Percentiles rank a stretch among this genome's conserved stretches.
phyloP scores from a whole-genome alignment of 2,888 invertebrate genomes.

The Erebia aethiops region DNA sequence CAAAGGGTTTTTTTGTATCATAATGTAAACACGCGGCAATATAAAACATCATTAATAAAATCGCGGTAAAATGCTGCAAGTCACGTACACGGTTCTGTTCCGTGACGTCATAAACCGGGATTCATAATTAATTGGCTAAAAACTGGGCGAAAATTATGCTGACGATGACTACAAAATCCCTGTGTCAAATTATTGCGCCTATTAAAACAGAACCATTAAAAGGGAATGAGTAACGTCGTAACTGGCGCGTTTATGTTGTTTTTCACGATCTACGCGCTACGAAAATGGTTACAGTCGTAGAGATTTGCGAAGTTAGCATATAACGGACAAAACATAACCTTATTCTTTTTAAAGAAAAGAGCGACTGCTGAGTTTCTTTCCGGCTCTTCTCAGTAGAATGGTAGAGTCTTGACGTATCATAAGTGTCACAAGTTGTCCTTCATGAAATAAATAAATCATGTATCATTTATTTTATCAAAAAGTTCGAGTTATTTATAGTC shows the following conservation, averaged over 20 bases:
- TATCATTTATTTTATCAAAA: too few relatives aligned
- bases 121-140: background rate
- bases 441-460: too few relatives aligned
- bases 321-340: too few relatives aligned
- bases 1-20: too few relatives aligned
- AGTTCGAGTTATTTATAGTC: too few relatives aligned
- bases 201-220: slow-evolving; percentile 19
- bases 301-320: slow-evolving; percentile 3
- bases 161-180: slow-evolving; percentile 11
- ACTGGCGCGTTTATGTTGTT: slow-evolving; percentile 23
- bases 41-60: too few relatives aligned
- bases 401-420: too few relatives aligned
- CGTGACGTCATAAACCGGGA: background rate
- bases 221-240: slow-evolving; percentile 25
- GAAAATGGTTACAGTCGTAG: slow-evolving; percentile 13
- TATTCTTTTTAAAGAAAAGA: too few relatives aligned
- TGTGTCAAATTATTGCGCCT: slow-evolving; percentile 22
- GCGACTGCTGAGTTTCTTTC: too few relatives aligned
- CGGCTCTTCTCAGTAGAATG: too few relatives aligned
- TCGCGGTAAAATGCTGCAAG: background rate
- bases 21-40: too few relatives aligned
- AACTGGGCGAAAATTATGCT: slow-evolving; percentile 4
- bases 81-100: slow-evolving; percentile 3
- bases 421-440: too few relatives aligned
- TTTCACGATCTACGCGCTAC: slow-evolving; percentile 20